A percentile compares a stretch with the other conserved stretches of the same genome.
phyloP scores from a whole-genome alignment of 2,113 vertebrate species.

The Pseudopodoces humilis region DNA sequence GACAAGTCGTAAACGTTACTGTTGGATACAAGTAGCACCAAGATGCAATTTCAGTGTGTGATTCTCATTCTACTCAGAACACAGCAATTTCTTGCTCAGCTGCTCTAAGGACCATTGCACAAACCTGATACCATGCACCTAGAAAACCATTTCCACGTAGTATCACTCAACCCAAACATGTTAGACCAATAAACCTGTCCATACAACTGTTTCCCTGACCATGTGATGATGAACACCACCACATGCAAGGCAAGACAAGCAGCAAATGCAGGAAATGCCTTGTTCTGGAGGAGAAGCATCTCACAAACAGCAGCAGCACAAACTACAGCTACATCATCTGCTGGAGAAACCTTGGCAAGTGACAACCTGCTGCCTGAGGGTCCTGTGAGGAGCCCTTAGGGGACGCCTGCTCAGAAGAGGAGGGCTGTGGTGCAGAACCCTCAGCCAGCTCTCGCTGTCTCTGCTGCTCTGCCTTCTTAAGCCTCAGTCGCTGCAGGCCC shows the following conservation, averaged over 20 bases:
- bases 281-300: conserved; percentile 53
- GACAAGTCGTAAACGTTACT: neutral
- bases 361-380: conserved; percentile 84
- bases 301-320: conserved; percentile 67
- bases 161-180: neutral
- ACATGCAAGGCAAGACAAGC: conserved; percentile 51
- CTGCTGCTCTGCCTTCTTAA: conserved; percentile 92
- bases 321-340: conserved; percentile 56
- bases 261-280: conserved; percentile 50
- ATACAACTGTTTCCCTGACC: neutral
- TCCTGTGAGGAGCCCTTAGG: conserved; percentile 75
- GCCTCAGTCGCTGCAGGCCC: conserved; percentile 91
- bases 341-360: conserved; percentile 64
- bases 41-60: neutral
- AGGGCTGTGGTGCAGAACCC: conserved; percentile 68
- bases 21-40: neutral
- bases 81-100: neutral
- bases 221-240: conserved; percentile 48
- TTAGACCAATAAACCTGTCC: neutral
- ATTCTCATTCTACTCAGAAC: neutral
- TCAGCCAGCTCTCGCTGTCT: conserved; percentile 84
- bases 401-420: conserved; percentile 75
- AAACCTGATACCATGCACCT: neutral
- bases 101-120: neutral
- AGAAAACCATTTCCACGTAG: neutral